Evolutionary conservation across 1,140 invertebrate species (phyloP), one percentile per base, ranked within the genome.

Genomic region (Ceratosolen solmsi): DNA sequence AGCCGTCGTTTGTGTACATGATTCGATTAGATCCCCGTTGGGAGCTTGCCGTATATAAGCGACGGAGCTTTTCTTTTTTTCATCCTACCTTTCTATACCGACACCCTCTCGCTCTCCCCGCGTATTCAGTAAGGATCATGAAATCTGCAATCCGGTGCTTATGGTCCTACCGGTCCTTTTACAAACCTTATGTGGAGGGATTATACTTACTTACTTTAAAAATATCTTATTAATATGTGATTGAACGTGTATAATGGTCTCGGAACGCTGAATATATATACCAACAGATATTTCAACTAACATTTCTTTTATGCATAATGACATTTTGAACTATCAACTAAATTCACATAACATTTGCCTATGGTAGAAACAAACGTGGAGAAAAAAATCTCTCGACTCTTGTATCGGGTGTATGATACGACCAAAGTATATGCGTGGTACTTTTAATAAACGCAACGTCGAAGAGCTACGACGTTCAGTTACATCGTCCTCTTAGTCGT

Each of bases 391-490:
- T 78, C 74, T 38, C 9, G 51, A 15, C 13, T 33, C 2, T 36
- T 5, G 17, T 9, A 51, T 5, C 41, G 25, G 17, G 33, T 49
- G 46, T 4, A 65, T 63, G 71, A 74, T 80, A 65, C 70, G 54
- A 15, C 1, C 17, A 22, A 1, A 49, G 20, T 65, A 65, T 1
- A 65, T 4, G 25, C 41, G 7, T 13, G 58, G 58, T 41, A 80
- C 71, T 80, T 80, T 80, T 80, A 80, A 80, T 80, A 80, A 80
- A 80, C 70, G 79, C 30, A 27, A 20, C 0, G 22, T 54, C 49
- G 13, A 46, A 33, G 7, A 20, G 5, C 27, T 22, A 38, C 41
- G 54, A 11, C 70, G 56, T 54, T 71, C 60, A 58, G 54, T 73
- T 60, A 80, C 56, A 33, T 27, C 60, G 58, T n/a, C 25, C 54